These are phyloP conservation scores for Quadriops clusia DNA, from an alignment of 2,888 invertebrate species.

Conservation along the genomic window DNA sequence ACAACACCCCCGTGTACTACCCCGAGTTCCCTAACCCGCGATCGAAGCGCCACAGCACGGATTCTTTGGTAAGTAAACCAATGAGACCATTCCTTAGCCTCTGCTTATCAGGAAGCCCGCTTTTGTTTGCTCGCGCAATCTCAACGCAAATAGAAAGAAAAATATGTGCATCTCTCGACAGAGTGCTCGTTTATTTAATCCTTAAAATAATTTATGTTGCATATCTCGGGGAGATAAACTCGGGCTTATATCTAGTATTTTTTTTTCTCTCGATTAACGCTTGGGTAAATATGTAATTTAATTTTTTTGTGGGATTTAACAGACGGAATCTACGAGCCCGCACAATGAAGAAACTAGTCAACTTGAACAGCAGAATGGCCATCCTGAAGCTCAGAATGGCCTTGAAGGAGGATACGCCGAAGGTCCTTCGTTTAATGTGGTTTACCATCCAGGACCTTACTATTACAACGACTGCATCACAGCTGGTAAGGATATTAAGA, in stretches of 20 bases:
- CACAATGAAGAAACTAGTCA: constrained; percentile 33
- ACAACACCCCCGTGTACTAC: constrained; percentile 33
- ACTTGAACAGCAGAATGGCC: constrained; percentile 27
- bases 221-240: too few relatives aligned
- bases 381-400: constrained; percentile 22
- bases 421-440: constrained; percentile 26
- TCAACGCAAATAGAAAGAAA: background rate
- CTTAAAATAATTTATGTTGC: too few relatives aligned
- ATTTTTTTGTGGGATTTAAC: constrained; percentile 11
- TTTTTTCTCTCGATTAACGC: constrained; percentile 1
- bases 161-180: background rate
- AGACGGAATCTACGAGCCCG: constrained; percentile 36
- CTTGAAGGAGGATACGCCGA: too few relatives aligned
- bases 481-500: constrained; percentile 21
- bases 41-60: constrained; percentile 33
- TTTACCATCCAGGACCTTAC: constrained; percentile 29
- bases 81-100: background rate
- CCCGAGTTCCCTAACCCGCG: constrained; percentile 26
- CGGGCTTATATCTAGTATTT: background rate
- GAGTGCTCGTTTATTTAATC: too few relatives aligned
- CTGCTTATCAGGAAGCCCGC: too few relatives aligned
- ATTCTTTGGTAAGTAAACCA: constrained; percentile 31
- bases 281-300: constrained; percentile 1
- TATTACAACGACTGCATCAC: constrained; percentile 23
- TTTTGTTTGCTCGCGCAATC: too few relatives aligned